These are phyloP conservation scores for Nephrotoma appendiculata DNA, from an alignment of 2,888 invertebrate genomes.

Conservation along the genomic window DNA sequence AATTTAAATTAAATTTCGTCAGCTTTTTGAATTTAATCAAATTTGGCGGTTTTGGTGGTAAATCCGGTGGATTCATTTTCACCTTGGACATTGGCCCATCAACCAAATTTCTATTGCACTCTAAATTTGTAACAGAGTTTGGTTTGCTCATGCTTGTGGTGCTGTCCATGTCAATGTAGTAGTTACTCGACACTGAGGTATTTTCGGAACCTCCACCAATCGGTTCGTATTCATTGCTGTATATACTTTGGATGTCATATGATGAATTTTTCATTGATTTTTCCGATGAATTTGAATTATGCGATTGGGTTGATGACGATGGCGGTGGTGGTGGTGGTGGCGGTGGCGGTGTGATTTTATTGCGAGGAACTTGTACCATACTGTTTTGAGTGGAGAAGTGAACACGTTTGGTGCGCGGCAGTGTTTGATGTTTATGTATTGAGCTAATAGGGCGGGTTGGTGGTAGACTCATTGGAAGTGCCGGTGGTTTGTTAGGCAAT, in stretches of 20 bases:
- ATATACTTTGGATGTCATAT: slow-evolving; percentile 39
- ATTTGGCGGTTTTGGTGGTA: slow-evolving; percentile 67
- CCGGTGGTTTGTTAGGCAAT: neutral
- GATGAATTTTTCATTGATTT: neutral
- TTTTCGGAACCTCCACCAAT: slow-evolving; percentile 32
- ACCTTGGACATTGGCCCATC: slow-evolving; percentile 11
- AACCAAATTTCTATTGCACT: slow-evolving; percentile 10
- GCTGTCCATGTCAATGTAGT: slow-evolving; percentile 49
- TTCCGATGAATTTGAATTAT: neutral
- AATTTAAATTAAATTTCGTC: neutral
- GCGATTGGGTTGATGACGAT: slow-evolving; percentile 19
- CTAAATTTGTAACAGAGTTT: slow-evolving; percentile 30
- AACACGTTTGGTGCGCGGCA: slow-evolving; percentile 35
- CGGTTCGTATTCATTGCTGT: slow-evolving; percentile 61
- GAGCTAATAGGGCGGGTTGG: slow-evolving; percentile 15
- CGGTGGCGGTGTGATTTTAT: neutral
- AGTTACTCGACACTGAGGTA: slow-evolving; percentile 33
- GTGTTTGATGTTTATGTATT: slow-evolving; percentile 15
- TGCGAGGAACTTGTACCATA: slow-evolving; percentile 34
- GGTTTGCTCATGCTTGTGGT: slow-evolving; percentile 35
- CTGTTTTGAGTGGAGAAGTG: slow-evolving; percentile 49
- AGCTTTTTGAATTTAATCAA: slow-evolving; percentile 46
- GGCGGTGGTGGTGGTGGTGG: slow-evolving; percentile 7
- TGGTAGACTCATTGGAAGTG: slow-evolving; percentile 13
- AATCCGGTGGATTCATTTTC: slow-evolving; percentile 42